These are phyloP conservation scores for Eupeodes luniger DNA, from an alignment of 2,888 invertebrate species.

Conservation along the genomic window DNA sequence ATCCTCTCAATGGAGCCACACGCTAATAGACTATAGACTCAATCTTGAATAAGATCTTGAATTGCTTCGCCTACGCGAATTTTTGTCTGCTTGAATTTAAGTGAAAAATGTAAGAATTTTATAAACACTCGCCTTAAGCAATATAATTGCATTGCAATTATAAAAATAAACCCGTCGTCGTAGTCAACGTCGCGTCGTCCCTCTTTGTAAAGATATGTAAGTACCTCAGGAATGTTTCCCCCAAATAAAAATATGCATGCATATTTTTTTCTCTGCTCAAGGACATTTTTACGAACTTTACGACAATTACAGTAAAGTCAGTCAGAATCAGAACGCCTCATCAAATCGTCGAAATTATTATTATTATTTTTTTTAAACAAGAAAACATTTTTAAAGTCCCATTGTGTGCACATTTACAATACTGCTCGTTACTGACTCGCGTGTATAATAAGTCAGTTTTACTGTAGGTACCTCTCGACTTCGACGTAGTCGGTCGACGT, in stretches of 20 bases:
- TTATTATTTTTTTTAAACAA: neutral
- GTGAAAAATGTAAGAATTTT: neutral
- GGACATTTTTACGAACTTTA: conserved; percentile 24
- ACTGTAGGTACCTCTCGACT: neutral
- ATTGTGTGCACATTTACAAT: conserved; percentile 13
- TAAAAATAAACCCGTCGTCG: neutral
- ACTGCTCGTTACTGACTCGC: conserved; percentile 2
- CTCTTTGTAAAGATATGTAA: neutral
- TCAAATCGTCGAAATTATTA: conserved; percentile 5
- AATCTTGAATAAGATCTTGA: conserved; percentile 1
- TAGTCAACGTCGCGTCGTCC: too few species aligned
- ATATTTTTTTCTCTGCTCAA: neutral
- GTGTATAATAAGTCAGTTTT: neutral
- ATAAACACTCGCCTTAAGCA: neutral
- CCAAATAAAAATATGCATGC: neutral
- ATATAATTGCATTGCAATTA: neutral
- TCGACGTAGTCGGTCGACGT: too few species aligned
- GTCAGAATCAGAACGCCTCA: conserved; percentile 17
- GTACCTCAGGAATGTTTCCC: neutral
- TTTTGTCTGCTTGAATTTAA: neutral
- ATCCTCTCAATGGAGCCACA: neutral
- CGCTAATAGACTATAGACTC: neutral
- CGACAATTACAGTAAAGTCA: conserved; percentile 3
- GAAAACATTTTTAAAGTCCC: neutral
- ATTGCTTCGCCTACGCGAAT: neutral